Base-by-base conservation (phyloP, 2,888 invertebrate genomes). In the Clusia tigrina region DNA sequence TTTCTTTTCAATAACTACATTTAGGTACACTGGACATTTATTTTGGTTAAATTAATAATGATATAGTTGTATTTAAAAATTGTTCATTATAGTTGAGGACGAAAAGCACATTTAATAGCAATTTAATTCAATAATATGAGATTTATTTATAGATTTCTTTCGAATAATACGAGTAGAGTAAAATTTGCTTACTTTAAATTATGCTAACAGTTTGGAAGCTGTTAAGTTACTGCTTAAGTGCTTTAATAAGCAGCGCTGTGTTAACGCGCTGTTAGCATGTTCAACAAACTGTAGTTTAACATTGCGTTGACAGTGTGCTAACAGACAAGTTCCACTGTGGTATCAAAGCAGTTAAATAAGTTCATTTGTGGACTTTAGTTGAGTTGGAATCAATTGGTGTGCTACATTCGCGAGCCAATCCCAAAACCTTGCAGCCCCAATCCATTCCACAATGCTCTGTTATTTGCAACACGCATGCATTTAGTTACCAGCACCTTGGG, bases 181-280 rank as follows among this genome's bases (percentile, higher is more conserved):
- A 24, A 26, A 48, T 48, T 48, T 48, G 15, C 26, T 54, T 26
- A n/a, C n/a, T n/a, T n/a, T n/a, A n/a, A n/a, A n/a, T 54, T 6
- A 53, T 24, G 32, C 25, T 26, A 32, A 26, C 26, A 17, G 10
- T 24, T 23, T 12, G 15, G n/a, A 54, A 17, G 18, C 6, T 38
- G 1, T 59, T 60, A 60, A 42, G 72, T 71, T 67, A 67, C 67
- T 67, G 67, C 6, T 60, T 67, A 58, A 72, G 72, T 74, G 54
- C 25, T 5, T 3, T n/a, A 3, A 17, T n/a, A 6, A 3, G n/a
- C 42, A 10, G 3, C 9, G 3, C n/a, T 15, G 15, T 42, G 42
- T 42, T 42, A 42, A 42, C 42, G 32, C 32, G 42, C 42, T 15
- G 42, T 15, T n/a, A 42, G 2, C 42, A 42, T 42, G n/a, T 42